Evolutionary conservation across 2,888 invertebrate species (phyloP).

Genomic region (Alsophila aescularia): DNA sequence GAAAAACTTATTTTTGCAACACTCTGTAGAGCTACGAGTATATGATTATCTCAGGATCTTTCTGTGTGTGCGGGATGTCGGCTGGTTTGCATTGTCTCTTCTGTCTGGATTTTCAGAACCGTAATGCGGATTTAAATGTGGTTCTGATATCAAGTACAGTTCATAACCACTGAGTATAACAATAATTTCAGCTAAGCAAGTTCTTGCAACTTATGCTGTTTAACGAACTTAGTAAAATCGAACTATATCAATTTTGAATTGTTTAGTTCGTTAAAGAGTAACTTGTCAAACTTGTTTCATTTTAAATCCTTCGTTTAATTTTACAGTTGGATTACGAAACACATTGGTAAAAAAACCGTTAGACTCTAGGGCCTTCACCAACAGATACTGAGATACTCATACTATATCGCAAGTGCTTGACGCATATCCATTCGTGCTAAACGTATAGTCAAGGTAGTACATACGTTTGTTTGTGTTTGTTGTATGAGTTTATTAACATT

Average conservation of each 20-base stretch:
- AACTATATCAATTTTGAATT: not conserved
- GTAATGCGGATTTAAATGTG: slow-evolving; percentile 8
- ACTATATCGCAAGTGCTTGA: too few relatives aligned
- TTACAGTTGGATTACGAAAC: too few relatives aligned
- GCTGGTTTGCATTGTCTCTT: not conserved
- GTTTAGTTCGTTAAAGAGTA: too few relatives aligned
- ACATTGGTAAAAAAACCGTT: too few relatives aligned
- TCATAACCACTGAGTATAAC: not conserved
- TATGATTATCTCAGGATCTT: slow-evolving; percentile 33
- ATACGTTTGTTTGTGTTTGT: too few relatives aligned
- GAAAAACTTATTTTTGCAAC: not conserved
- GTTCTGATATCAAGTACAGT: slow-evolving; percentile 1
- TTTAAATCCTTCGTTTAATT: too few relatives aligned
- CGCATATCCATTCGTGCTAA: too few relatives aligned
- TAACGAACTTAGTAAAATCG: not conserved
- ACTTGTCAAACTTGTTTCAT: too few relatives aligned
- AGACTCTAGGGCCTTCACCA: too few relatives aligned
- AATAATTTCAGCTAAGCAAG: not conserved
- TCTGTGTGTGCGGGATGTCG: slow-evolving; percentile 46
- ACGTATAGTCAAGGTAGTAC: too few relatives aligned
- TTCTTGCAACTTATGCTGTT: not conserved
- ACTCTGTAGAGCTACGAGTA: not conserved
- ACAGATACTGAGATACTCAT: too few relatives aligned
- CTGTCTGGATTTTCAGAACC: slow-evolving; percentile 3
- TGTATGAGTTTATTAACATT: too few relatives aligned